A percentile compares a stretch with the other conserved stretches of the same genome.
These are phyloP conservation scores for Lophotis ruficrista DNA, from an alignment of 2,113 vertebrate species.

Conservation along the genomic window DNA sequence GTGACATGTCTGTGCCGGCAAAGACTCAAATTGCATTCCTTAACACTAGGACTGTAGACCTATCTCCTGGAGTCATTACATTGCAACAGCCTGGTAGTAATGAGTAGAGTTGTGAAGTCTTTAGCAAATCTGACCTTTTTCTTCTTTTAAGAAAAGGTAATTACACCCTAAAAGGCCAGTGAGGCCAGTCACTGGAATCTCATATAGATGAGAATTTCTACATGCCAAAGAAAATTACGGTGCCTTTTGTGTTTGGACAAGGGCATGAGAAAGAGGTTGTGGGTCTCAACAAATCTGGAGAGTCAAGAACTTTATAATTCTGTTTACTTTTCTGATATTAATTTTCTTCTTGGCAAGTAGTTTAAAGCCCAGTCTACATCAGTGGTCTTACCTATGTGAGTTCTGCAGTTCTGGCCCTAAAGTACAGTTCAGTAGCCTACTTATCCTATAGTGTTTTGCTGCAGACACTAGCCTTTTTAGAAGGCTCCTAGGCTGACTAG, in stretches of 20 bases:
- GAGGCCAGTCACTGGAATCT: neutral
- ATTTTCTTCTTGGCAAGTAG: neutral
- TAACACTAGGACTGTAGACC: constrained; percentile 73
- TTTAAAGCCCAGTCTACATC: neutral
- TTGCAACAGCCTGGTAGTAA: constrained; percentile 49
- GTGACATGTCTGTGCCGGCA: constrained; percentile 83
- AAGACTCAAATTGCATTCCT: constrained; percentile 78
- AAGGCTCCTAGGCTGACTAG: neutral
- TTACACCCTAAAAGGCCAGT: neutral
- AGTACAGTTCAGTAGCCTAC: neutral
- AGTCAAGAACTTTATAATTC: neutral
- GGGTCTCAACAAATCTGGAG: neutral
- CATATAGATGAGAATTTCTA: neutral
- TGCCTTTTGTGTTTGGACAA: neutral
- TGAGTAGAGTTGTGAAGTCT: constrained; percentile 10
- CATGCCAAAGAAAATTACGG: neutral
- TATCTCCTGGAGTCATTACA: constrained; percentile 55
- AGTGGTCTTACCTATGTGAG: neutral
- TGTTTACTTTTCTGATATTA: neutral
- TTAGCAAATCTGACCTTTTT: constrained; percentile 2
- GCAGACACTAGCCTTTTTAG: neutral
- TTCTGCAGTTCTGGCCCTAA: neutral
- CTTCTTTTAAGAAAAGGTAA: neutral
- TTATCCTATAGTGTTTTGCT: neutral
- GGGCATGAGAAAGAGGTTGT: neutral